Base-by-base conservation (phyloP, 2,888 invertebrate species). In the Eubasilissa splendida region DNA sequence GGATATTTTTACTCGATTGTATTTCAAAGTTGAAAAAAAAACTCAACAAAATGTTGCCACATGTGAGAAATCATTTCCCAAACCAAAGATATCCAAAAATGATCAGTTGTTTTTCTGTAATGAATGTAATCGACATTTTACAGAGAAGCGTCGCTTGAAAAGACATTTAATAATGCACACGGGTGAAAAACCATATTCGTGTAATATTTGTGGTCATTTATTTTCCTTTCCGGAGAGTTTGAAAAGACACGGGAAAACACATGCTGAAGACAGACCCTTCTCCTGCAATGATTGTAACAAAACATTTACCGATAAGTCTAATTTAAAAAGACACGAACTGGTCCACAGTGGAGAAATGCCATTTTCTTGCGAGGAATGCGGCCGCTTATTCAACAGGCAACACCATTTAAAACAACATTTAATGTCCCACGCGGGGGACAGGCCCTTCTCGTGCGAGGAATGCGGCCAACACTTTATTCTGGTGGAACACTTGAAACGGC, bases 61-160 rank as follows among this genome's bases (percentile, higher is more conserved):
- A 63, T 11, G 42, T 63, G 63, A 63, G 4, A 63, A 63, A 33
- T 33, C 63, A 63, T 33, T 4, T 63, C 11, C 33, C 33, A 63
- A 33, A 63, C 63, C 31, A 12, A 12, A 31, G 33, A 63, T 63
- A 90, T 73, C 88, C 92, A 0, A 42, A 42, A 42, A 42, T 42
- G 42, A 42, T 42, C 4, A 42, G 42, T 42, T 42, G 7, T 42
- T 42, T 42, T 42, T 42, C 42, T 93, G 93, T 82, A 92, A 93
- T 79, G 86, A 91, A 4, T 93, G 93, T 84, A 92, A 92, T 0
- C 92, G 92, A 84, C 89, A 90, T 0, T 85, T 92, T 22, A 88
- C 89, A 0, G 91, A 88, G 77, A 88, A 87, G 50, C 91, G 90
- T 83, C 92, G 92, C 77, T 85, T 93, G 66, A 90, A 90, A 79